phyloP scores from a whole-genome alignment of 1,140 invertebrate species.

The Samia ricini region DNA sequence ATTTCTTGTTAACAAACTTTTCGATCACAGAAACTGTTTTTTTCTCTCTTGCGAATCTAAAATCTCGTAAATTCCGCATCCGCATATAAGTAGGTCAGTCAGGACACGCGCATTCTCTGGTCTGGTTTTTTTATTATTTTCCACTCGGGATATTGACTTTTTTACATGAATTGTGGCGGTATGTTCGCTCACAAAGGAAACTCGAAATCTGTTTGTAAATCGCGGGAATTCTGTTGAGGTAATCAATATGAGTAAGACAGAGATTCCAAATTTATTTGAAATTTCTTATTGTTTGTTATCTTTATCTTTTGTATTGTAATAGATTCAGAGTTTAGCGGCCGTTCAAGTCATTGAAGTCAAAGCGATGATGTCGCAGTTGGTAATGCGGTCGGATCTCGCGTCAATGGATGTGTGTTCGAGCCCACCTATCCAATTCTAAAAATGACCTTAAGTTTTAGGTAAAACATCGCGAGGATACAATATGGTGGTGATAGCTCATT shows the following conservation, averaged over 20 bases:
- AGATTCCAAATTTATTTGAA: background rate
- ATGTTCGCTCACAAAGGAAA: conserved; percentile 4
- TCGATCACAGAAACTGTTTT: background rate
- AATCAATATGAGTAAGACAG: conserved; percentile 1
- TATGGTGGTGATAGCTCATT: too few relatives aligned
- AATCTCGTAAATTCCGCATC: background rate
- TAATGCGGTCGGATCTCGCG: too few relatives aligned
- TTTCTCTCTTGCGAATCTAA: background rate
- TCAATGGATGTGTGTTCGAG: too few relatives aligned
- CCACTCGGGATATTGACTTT: conserved; percentile 6
- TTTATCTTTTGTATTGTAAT: too few relatives aligned
- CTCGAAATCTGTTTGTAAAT: conserved; percentile 5
- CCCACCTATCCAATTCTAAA: too few relatives aligned
- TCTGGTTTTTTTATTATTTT: background rate
- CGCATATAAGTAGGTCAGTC: background rate
- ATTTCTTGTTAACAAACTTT: background rate
- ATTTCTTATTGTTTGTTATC: too few relatives aligned
- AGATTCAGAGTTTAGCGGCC: too few relatives aligned
- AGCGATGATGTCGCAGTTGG: too few relatives aligned
- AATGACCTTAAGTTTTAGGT: too few relatives aligned
- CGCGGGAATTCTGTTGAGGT: conserved; percentile 9
- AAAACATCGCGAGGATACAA: too few relatives aligned
- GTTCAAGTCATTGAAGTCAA: too few relatives aligned
- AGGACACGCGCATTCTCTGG: background rate
- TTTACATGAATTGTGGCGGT: background rate